Conservation (phyloP, 37 sponge, comb jelly and placozoan genomes). For the Crambe crambe region DNA sequence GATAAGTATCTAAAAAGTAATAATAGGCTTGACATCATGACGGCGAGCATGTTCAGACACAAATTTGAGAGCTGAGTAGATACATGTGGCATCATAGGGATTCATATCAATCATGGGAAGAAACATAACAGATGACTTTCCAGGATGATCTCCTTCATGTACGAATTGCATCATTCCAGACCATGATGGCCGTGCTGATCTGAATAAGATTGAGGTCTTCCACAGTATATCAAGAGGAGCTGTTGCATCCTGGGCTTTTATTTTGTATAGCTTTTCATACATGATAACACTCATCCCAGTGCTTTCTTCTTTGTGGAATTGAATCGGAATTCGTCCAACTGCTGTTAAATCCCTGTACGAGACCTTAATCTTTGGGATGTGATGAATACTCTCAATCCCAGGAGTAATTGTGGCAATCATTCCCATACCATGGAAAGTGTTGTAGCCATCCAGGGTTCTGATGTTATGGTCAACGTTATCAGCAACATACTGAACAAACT, state of each 20-base stretch:
- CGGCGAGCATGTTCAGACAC: slow-evolving; percentile 37
- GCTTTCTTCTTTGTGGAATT: slow-evolving; percentile 35
- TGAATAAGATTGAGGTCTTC: no score
- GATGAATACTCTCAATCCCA: no score
- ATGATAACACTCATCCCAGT: slow-evolving; percentile 25
- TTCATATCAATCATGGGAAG: slow-evolving; percentile 52
- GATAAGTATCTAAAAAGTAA: no score
- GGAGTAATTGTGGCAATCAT: slow-evolving; percentile 42
- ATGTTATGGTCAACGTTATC: slow-evolving; percentile 32
- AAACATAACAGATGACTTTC: slow-evolving; percentile 39
- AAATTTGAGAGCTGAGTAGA: slow-evolving; percentile 42
- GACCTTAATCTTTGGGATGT: no score
- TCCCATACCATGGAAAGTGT: no score
- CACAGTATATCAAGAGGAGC: slow-evolving; percentile 43
- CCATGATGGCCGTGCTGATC: no score
- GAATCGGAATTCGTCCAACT: slow-evolving; percentile 16
- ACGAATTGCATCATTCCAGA: slow-evolving; percentile 60
- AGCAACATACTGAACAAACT: slow-evolving; percentile 37
- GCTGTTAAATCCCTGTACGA: slow-evolving; percentile 1
- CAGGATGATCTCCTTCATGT: slow-evolving; percentile 44
- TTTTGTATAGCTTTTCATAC: slow-evolving; percentile 38
- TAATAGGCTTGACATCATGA: slow-evolving; percentile 43
- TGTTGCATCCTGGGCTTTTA: slow-evolving; percentile 19
- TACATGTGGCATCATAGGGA: slow-evolving; percentile 39
- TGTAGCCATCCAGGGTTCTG: slow-evolving; percentile 14